These are phyloP conservation scores for Oryzias javanicus DNA, from an alignment of 2,113 vertebrate genomes.

Conservation along the genomic window DNA sequence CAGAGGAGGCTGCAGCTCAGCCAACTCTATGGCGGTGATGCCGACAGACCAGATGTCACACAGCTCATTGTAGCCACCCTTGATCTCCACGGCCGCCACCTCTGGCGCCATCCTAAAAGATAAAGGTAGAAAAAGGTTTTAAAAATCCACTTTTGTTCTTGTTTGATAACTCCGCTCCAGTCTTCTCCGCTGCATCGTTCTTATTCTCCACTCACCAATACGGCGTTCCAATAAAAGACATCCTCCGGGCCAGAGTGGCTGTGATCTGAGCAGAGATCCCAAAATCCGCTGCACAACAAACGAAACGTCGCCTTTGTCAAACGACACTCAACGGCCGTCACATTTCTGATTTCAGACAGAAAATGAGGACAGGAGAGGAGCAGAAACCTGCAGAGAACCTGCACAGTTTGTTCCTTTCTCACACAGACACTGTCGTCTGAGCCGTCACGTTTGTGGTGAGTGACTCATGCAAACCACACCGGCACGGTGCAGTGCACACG, in stretches of 20 bases:
- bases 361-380: too few relatives aligned
- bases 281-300: constrained; percentile 82
- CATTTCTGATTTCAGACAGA: too few relatives aligned
- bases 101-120: constrained; percentile 90
- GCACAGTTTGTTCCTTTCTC: too few relatives aligned
- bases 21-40: constrained; percentile 91
- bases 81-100: constrained; percentile 89
- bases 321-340: too few relatives aligned
- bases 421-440: background rate
- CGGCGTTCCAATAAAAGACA: constrained; percentile 92
- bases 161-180: too few relatives aligned
- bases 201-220: constrained; percentile 79
- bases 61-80: constrained; percentile 89
- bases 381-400: too few relatives aligned
- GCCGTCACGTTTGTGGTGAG: background rate
- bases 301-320: background rate
- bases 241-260: constrained; percentile 86
- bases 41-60: constrained; percentile 94
- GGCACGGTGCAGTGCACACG: constrained; percentile 3
- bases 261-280: constrained; percentile 92
- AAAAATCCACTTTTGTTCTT: background rate
- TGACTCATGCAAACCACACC: constrained; percentile 34
- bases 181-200: too few relatives aligned
- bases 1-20: constrained; percentile 85
- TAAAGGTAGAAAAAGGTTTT: constrained; percentile 6